Conservation (phyloP, 2,797 vertebrate species). For the Orientallactaga sibirica region DNA sequence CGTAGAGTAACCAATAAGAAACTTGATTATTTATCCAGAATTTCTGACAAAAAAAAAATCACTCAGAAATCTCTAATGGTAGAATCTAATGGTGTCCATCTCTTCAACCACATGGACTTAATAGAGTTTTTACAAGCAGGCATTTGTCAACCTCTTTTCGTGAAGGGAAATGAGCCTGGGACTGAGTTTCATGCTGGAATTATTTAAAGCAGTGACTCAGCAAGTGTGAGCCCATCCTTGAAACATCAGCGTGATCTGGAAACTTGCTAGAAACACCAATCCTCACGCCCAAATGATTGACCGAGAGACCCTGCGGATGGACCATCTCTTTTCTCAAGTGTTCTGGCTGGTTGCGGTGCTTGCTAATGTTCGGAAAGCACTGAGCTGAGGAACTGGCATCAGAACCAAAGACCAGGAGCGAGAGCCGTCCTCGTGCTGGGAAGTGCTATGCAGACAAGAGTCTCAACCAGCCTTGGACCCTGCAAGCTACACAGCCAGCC, state of each 20-base stretch:
- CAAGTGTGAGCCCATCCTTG: not conserved
- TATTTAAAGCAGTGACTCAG: not conserved
- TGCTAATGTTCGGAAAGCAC: not conserved
- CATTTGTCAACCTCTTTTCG: not conserved
- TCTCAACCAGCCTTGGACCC: too few relatives aligned
- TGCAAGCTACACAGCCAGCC: too few relatives aligned
- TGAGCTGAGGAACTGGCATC: conserved; percentile 4
- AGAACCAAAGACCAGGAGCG: not conserved
- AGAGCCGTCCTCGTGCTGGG: not conserved
- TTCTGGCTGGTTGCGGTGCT: not conserved
- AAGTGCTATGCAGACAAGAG: too few relatives aligned
- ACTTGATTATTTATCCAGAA: not conserved
- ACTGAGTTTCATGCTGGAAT: conserved; percentile 3
- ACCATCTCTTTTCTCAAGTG: not conserved
- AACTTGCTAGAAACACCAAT: conserved; percentile 40
- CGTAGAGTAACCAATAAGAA: not conserved
- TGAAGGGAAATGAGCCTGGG: not conserved
- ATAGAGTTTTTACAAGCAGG: not conserved
- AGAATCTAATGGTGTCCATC: not conserved
- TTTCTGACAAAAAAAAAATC: not conserved
- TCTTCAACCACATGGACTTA: not conserved
- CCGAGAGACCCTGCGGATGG: not conserved
- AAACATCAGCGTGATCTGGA: not conserved
- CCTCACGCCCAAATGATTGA: not conserved
- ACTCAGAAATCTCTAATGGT: not conserved